These are phyloP conservation scores for Drosophila parvula DNA, from an alignment of 1,140 invertebrate species.

Conservation along the genomic window DNA sequence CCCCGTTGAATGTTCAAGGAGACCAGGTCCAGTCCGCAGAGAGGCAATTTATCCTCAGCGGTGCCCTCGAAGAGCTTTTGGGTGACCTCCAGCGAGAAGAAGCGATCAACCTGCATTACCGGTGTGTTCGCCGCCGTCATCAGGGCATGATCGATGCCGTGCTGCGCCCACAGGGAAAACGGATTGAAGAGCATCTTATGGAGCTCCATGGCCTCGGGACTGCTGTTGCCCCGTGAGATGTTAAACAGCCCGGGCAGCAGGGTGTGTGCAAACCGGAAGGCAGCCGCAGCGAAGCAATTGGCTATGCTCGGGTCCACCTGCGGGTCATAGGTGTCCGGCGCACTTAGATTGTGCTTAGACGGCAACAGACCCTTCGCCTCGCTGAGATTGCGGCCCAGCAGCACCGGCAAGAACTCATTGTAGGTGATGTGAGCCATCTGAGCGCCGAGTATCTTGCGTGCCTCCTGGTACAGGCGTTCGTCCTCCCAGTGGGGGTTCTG, in stretches of 20 bases:
- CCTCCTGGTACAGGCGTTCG: conserved; percentile 91
- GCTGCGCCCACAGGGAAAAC: conserved; percentile 88
- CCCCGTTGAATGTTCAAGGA: conserved; percentile 94
- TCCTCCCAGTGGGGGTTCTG: conserved; percentile 94
- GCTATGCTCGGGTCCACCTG: conserved; percentile 91
- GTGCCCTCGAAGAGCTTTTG: conserved; percentile 88
- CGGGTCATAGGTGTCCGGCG: conserved; percentile 87
- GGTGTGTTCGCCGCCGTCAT: conserved; percentile 87
- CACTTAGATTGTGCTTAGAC: conserved; percentile 62
- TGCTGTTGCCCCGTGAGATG: conserved; percentile 86
- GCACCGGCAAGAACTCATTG: conserved; percentile 93
- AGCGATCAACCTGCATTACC: conserved; percentile 88
- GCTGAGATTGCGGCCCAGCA: conserved; percentile 89
- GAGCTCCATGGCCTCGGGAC: conserved; percentile 88
- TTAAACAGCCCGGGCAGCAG: conserved; percentile 90
- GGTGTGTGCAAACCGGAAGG: conserved; percentile 96
- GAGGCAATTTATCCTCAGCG: conserved; percentile 57
- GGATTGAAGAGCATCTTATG: conserved; percentile 94
- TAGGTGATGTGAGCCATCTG: conserved; percentile 95
- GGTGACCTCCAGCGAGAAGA: conserved; percentile 88
- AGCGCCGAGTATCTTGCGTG: conserved; percentile 91
- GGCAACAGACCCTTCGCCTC: conserved; percentile 87
- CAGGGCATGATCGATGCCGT: conserved; percentile 87
- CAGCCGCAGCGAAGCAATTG: conserved; percentile 96
- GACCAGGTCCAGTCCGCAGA: conserved; percentile 92